These are phyloP conservation scores for Protobothrops mucrosquamatus DNA, from an alignment of 2,113 vertebrate species.

Conservation along the genomic window DNA sequence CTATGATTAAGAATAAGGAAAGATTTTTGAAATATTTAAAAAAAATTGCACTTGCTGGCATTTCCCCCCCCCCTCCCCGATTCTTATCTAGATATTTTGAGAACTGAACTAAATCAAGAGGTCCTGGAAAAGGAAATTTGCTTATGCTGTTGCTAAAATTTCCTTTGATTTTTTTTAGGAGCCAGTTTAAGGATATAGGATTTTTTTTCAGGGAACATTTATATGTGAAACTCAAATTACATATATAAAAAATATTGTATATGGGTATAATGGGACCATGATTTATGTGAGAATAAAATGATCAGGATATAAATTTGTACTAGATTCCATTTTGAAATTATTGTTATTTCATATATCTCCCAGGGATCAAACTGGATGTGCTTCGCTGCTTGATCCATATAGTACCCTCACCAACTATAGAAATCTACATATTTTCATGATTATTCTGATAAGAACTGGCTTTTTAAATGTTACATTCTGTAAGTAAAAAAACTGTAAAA, in stretches of 20 bases:
- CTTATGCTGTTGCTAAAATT: not conserved
- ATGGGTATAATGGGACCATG: not conserved
- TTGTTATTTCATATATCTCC: not conserved
- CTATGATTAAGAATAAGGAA: not conserved
- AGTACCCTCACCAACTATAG: not conserved
- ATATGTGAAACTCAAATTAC: not conserved
- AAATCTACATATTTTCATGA: not conserved
- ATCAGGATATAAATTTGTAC: not conserved
- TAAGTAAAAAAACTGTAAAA: not conserved
- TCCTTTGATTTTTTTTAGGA: not conserved
- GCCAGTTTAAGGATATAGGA: not conserved
- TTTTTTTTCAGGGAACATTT: not conserved
- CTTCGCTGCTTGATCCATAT: not conserved
- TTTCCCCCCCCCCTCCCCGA: accelerated
- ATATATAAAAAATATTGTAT: not conserved
- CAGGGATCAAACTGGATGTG: not conserved
- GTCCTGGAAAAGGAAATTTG: not conserved
- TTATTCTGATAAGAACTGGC: not conserved
- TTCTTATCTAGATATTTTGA: not conserved
- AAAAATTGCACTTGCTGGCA: not conserved
- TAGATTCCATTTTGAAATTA: not conserved
- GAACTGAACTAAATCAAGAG: not conserved
- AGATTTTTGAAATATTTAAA: not conserved
- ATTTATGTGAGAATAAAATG: not conserved
- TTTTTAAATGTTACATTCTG: not conserved